Evolutionary conservation across 2,888 invertebrate genomes (phyloP), one percentile per base, ranked within the genome.

Genomic region (Neoascia interrupta): DNA sequence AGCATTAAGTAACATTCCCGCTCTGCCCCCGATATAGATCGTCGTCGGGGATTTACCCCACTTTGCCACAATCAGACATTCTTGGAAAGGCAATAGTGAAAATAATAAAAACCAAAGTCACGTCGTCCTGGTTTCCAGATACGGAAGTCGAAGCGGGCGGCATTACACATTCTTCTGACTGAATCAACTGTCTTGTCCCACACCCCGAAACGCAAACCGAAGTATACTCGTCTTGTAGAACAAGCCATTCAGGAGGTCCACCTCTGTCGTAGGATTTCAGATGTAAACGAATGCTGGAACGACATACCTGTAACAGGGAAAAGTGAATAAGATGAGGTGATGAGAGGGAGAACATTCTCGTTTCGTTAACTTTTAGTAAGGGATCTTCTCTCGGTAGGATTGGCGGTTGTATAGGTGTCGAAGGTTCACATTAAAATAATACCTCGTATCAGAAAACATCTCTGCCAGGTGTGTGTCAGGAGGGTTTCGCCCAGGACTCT

Each of bases 81-180:
- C 53, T 54, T 47, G 34, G 19, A 16, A 58, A 58, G 58, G 63
- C 69, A 75, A 70, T 60, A 60, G 66, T 34, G 53, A 51, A 56
- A 73, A 68, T 66, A 79, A 79, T 79, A 73, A 73, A 79, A 79
- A 79, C 79, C 79, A 73, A 79, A 73, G 79, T 79, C 79, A 79
- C 79, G 79, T 79, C 73, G 66, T 43, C 34, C 26, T 58, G 63
- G 70, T 70, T 70, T 66, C n/a, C 60, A 56, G 56, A 73, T 73
- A 66, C 79, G 79, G 73, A 79, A 61, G 70, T 72, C 34, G 60
- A 72, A 66, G 34, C 47, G 53, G 51, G 63, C 58, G 49, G 51
- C 56, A 58, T 70, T 53, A 51, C 75, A n/a, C n/a, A 76, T 76
- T 76, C 75, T 18, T 56, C 63, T 63, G n/a, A n/a, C n/a, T n/a